Evolutionary conservation across 2,888 invertebrate species (phyloP), one percentile per base, ranked within the genome.

Genomic region (Mesoligia furuncula): DNA sequence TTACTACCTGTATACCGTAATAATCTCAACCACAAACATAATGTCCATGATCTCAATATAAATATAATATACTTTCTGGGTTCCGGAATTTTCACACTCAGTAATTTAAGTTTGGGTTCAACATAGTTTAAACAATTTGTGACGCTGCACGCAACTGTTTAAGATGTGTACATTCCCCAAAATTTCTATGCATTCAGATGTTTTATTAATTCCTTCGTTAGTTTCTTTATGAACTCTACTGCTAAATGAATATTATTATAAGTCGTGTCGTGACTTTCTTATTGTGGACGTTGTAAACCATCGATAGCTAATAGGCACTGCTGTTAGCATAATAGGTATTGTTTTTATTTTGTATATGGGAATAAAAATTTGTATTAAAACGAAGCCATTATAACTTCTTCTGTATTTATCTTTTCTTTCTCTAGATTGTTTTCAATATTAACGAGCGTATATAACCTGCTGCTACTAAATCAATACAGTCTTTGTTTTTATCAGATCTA

Each of bases 141-240:
- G 65, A 73, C 24, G 59, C 59, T 73, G 51, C 76, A 79, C 75
- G 80, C 76, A 81, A 78, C 70, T 75, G 69, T 39, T 77, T 78
- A 61, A 59, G 54, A 77, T 65, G 66, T 75, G 69, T 13, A 66
- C 57, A 59, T 72, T 77, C 69, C 62, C 59, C 27, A 70, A 70
- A 66, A 81, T 54, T 48, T 84, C 54, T 64, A 73, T 78, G 51
- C 66, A 67, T 78, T 73, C 79, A 65, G 76, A 79, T 84, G 85
- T 65, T 59, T 85, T 61, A 81, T 67, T 65, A 42, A 75, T 73
- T 68, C 4, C 36, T 54, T 73, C 39, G 48, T 45, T 74, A 45
- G 65, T 78, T 59, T 61, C 45, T 75, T 71, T 82, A 31, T 82
- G 61, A 61, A 45, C 70, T 85, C 70, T 85, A 65, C 75, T 79